A percentile compares a stretch with the other conserved stretches of the same genome.
Evolutionary conservation across 2,113 vertebrate species (phyloP).

Genomic region (Anas platyrhynchos): DNA sequence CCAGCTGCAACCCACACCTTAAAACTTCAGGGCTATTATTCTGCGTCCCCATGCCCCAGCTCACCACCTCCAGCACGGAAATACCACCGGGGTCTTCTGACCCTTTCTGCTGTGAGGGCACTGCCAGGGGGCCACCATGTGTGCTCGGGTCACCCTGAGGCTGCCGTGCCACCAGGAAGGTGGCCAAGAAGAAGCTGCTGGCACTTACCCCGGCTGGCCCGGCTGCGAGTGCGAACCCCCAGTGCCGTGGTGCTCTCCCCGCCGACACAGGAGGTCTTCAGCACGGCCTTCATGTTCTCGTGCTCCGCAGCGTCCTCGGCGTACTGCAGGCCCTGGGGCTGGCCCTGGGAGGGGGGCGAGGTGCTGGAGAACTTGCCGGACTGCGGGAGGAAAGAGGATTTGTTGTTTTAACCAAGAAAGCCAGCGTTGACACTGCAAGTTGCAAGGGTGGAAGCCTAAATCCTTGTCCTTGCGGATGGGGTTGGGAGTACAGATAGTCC

Average conservation of each 20-base stretch:
- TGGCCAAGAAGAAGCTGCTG: neutral
- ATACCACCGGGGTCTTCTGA: neutral
- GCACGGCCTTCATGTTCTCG: slow-evolving; percentile 95
- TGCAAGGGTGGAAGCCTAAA: neutral
- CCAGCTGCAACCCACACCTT: neutral
- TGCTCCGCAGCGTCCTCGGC: slow-evolving; percentile 90
- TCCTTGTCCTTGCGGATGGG: neutral
- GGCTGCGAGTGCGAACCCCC: slow-evolving; percentile 86
- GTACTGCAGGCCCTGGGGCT: slow-evolving; percentile 83
- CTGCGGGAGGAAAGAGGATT: slow-evolving; percentile 67
- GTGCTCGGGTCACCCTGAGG: fast-evolving
- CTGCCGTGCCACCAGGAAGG: fast-evolving
- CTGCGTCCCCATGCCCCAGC: neutral
- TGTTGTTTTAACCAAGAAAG: neutral
- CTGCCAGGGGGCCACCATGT: fast-evolving
- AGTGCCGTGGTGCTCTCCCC: slow-evolving; percentile 78
- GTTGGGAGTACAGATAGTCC: neutral
- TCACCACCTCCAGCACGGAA: neutral
- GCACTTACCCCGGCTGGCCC: slow-evolving; percentile 81
- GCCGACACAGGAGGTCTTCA: slow-evolving; percentile 77
- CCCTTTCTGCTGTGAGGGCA: fast-evolving
- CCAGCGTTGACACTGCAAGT: fast-evolving
- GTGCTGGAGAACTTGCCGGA: slow-evolving; percentile 88
- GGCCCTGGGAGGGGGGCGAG: slow-evolving; percentile 74
- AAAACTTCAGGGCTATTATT: neutral